Percentiles rank a stretch among this genome's conserved stretches.
Conservation (phyloP, 1,140 invertebrate genomes). For the Pteromalus puparum region DNA sequence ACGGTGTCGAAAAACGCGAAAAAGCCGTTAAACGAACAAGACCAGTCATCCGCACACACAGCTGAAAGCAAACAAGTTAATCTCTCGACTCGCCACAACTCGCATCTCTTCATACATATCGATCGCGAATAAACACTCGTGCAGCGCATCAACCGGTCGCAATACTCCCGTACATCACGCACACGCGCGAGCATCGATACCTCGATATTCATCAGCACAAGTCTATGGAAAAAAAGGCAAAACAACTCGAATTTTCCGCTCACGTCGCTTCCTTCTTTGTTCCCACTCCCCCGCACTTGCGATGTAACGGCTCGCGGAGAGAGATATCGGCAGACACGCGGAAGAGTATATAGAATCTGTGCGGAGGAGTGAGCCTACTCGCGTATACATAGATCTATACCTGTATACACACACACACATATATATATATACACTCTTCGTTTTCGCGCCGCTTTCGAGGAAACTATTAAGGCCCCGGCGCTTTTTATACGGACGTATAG, state of each 20-base stretch:
- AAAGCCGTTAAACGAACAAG: not conserved
- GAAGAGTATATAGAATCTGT: not conserved
- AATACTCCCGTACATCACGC: too few species aligned
- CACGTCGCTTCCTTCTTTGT: not conserved
- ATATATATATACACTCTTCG: not conserved
- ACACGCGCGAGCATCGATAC: not conserved
- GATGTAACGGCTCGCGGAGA: slow-evolving; percentile 31
- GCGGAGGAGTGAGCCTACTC: not conserved
- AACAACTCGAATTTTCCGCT: not conserved
- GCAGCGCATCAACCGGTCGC: too few species aligned
- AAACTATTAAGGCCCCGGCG: slow-evolving; percentile 32
- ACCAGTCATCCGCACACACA: not conserved
- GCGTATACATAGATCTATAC: too few species aligned
- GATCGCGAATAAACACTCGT: not conserved
- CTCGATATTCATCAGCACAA: not conserved
- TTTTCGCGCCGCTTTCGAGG: slow-evolving; percentile 43
- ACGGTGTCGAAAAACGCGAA: not conserved
- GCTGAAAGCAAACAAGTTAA: not conserved
- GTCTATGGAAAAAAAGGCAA: not conserved
- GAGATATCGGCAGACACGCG: slow-evolving; percentile 28
- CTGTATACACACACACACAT: not conserved
- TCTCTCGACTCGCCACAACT: not conserved
- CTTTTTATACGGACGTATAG: not conserved
- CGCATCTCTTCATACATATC: not conserved
- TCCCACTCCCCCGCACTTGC: too few species aligned